Evolutionary conservation across 2,113 vertebrate species (phyloP), one percentile per base, ranked within the genome.

Genomic region (Phyllopteryx taeniolatus): DNA sequence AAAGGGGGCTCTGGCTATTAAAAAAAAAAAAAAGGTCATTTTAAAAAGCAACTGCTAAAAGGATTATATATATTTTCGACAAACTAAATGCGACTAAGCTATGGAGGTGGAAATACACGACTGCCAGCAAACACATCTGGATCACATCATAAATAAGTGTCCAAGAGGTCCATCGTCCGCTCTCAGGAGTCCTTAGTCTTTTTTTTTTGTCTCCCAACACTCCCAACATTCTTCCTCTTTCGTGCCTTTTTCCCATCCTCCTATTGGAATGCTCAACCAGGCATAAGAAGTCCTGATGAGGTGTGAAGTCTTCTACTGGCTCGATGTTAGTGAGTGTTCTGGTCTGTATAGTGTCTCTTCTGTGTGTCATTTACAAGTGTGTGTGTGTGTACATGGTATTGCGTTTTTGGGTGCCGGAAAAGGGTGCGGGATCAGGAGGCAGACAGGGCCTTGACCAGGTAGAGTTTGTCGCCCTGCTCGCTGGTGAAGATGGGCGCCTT

Each of bases 401-500:
- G 62, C 56, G 56, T 62, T 51, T 57, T 70, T 47, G 64, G 68
- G 61, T 73, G 67, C 54, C 74, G 73, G 83, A 91, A 39, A 39
- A 39, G 68, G 70, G 56, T 72, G 67, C 49, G 77, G 74, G 83
- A 91, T 96, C 95, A 96, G 84, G 95, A 95, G 59, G 91, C 89
- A 14, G 90, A 83, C 83, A 96, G 85, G 82, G 94, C 94, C 87
- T 95, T 96, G 86, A 95, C 77, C 87, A 96, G 94, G 91, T 96
- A 96, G 42, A 96, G 93, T 93, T 95, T 96, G 90, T 96, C 95
- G 64, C 95, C 95, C 90, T 95, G 95, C 88, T 96, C 94, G 66
- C 95, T 95, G 90, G 95, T 96, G 89, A 96, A 96, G 90, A 96
- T 96, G 35, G 95, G 95, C 42, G 95, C 95, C 82, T 96, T 95